phyloP scores from a whole-genome alignment of 2,888 invertebrate species.

The Volucella bombylans region DNA sequence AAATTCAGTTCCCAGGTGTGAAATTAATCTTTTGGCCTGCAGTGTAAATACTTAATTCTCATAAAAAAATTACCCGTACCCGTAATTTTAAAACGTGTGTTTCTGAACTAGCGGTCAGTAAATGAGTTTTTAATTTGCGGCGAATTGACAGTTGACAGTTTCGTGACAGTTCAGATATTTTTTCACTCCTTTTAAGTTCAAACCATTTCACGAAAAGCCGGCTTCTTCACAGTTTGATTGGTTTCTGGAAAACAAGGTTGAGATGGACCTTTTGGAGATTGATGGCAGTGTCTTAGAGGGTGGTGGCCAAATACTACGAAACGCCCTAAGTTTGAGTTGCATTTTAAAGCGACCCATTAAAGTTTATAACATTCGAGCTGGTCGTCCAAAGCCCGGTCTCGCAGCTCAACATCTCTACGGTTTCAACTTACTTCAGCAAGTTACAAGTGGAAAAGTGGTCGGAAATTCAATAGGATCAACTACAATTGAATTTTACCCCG shows the following conservation, averaged over 20 bases:
- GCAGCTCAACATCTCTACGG: constrained; percentile 92
- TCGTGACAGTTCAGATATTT: neutral
- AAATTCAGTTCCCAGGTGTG: no score
- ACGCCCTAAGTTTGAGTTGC: constrained; percentile 90
- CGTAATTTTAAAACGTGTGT: no score
- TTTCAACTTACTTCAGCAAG: constrained; percentile 87
- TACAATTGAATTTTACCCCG: constrained; percentile 88
- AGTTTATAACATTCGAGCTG: constrained; percentile 91
- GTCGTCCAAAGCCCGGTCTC: constrained; percentile 91
- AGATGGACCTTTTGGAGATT: constrained; percentile 83
- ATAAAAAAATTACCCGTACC: no score
- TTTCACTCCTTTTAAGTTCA: neutral
- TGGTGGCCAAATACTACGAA: constrained; percentile 95
- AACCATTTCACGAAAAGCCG: constrained; percentile 1
- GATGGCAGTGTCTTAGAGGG: constrained; percentile 92
- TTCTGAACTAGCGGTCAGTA: no score
- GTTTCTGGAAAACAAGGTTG: neutral
- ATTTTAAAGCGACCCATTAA: constrained; percentile 88
- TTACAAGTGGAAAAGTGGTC: constrained; percentile 88
- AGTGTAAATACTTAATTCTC: no score
- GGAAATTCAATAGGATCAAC: constrained; percentile 90
- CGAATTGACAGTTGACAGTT: neutral
- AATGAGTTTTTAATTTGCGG: neutral
- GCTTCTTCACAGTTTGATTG: neutral
- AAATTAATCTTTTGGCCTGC: no score